Evolutionary conservation across 2,888 invertebrate species (phyloP).

Genomic region (Melangyna quadrimaculata): DNA sequence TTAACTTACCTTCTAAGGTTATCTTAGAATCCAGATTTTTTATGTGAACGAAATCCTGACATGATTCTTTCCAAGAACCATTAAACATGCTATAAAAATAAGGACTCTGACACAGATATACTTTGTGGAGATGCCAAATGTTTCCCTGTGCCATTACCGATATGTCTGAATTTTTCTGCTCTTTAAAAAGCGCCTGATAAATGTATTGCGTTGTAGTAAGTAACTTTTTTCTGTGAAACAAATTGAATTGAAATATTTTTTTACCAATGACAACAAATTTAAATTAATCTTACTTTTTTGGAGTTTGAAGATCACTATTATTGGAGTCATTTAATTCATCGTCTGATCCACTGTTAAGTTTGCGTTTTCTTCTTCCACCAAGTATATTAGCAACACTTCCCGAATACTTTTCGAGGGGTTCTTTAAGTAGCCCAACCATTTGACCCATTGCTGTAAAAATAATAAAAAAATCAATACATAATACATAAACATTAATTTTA

Average conservation of each 20-base stretch:
- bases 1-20: constrained; percentile 84
- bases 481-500: too few species aligned
- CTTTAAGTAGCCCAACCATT: constrained; percentile 78
- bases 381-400: constrained; percentile 81
- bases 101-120: constrained; percentile 90
- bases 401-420: constrained; percentile 79
- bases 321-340: constrained; percentile 72
- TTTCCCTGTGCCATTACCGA: constrained; percentile 87
- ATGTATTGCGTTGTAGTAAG: constrained; percentile 89
- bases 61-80: constrained; percentile 89
- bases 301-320: constrained; percentile 83
- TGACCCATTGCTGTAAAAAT: constrained; percentile 80
- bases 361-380: constrained; percentile 82
- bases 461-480: background rate
- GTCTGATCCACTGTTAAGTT: constrained; percentile 81
- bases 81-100: constrained; percentile 92
- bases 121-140: constrained; percentile 89
- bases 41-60: constrained; percentile 85
- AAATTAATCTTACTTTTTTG: constrained; percentile 83
- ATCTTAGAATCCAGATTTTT: constrained; percentile 88
- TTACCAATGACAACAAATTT: background rate
- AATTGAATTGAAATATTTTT: background rate
- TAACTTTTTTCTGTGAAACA: constrained; percentile 83
- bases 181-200: constrained; percentile 88
- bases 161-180: constrained; percentile 89